phyloP scores from a whole-genome alignment of 2,797 vertebrate species.

The Pangasius larnaudii region DNA sequence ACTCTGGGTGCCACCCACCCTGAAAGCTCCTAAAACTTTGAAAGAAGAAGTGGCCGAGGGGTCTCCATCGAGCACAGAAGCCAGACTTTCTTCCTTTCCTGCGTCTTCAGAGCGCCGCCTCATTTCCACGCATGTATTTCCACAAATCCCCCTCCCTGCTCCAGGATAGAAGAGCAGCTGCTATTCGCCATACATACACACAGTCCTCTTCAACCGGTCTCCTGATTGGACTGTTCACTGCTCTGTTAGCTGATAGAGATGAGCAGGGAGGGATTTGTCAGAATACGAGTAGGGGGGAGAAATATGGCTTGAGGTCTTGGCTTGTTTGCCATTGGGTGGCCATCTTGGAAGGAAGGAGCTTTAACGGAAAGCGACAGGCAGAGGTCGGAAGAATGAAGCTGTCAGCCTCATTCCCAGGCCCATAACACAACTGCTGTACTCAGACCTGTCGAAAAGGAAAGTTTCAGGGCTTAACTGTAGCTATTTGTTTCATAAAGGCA shows the following conservation, averaged over 20 bases:
- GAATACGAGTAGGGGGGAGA: conserved; percentile 1
- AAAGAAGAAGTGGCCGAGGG: not conserved
- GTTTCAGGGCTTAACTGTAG: not conserved
- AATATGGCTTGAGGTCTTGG: conserved; percentile 64
- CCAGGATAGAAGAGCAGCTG: not conserved
- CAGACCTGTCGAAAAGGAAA: not conserved
- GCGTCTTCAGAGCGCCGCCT: conserved; percentile 37
- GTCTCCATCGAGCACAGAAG: conserved; percentile 60
- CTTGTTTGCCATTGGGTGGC: conserved; percentile 81
- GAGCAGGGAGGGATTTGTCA: conserved; percentile 5
- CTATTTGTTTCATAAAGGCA: not conserved
- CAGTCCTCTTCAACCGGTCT: not conserved
- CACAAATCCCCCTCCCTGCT: not conserved
- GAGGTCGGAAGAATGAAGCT: conserved; percentile 74
- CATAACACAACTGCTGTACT: not conserved
- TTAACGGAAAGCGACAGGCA: conserved; percentile 67
- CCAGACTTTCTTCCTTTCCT: conserved; percentile 77
- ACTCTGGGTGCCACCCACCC: not conserved
- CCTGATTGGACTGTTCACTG: conserved; percentile 6
- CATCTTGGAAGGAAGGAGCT: conserved; percentile 95
- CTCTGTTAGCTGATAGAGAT: not conserved
- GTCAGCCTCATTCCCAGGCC: conserved; percentile 30
- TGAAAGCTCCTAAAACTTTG: not conserved
- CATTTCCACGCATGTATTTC: not conserved
- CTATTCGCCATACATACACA: conserved; percentile 7